Evolutionary conservation across 2,797 vertebrate species (phyloP), one percentile per base, ranked within the genome.

Genomic region (Lutjanus campechanus): DNA sequence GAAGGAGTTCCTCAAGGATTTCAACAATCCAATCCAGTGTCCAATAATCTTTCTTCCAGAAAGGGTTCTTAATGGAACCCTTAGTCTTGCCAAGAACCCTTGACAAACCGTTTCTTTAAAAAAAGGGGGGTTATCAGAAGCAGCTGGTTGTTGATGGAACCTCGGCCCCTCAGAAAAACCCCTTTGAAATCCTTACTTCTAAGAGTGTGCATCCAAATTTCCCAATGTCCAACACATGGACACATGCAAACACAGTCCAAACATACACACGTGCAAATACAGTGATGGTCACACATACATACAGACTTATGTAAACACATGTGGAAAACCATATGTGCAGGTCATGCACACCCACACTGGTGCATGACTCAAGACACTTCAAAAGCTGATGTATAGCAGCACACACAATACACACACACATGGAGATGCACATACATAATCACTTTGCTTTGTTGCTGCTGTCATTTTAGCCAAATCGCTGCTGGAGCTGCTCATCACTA

Each of bases 401-500:
- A 20, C 59, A 56, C 7, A 43, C 29, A 61, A 36, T 17, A 76
- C 20, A 49, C 6, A 59, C 17, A 19, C 40, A 61, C 25, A n/a
- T 2, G 59, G 0, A 49, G 9, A 81, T 54, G 59, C 44, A 73
- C 58, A 69, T 19, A 1, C 73, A 69, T 36, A 29, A 41, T 61
- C 60, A 58, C 46, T 66, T 62, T 61, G 46, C 68, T 78, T 84
- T 82, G 75, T 79, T 78, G 76, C 65, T 67, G 36, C 77, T 83
- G 83, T 91, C 84, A 84, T 74, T 85, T 82, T 54, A 85, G 83
- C 87, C 83, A 87, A 89, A 87, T 84, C 51, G 19, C 81, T 82
- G 75, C 71, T 88, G 82, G 77, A 88, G 54, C 29, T 19, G 53
- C 73, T 90, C 76, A 63, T 73, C 76, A 63, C 67, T 43, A 49